A percentile compares a stretch with the other conserved stretches of the same genome.
Conservation (phyloP, 2,113 vertebrate genomes). For the Crotalus viridis region DNA sequence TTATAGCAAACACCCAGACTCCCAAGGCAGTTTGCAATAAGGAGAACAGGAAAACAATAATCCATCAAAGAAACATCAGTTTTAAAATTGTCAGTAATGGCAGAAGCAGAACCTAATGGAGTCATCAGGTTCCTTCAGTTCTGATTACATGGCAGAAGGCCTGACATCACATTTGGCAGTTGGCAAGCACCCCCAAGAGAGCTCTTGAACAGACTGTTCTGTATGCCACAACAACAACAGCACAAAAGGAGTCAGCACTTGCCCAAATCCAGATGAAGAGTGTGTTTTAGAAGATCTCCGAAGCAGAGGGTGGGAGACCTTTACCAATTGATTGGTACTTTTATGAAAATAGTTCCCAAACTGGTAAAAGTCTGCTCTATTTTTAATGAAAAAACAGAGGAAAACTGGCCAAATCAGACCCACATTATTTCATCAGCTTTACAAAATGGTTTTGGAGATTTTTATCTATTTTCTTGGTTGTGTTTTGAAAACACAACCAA, state of each 20-base stretch:
- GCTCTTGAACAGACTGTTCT: not conserved
- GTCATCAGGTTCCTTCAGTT: not conserved
- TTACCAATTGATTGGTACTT: not conserved
- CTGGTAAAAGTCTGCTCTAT: not conserved
- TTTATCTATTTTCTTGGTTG: not conserved
- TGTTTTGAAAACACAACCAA: not conserved
- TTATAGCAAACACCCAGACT: not conserved
- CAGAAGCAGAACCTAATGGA: not conserved
- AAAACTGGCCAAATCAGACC: not conserved
- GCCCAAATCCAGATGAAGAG: not conserved
- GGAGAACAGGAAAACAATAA: not conserved
- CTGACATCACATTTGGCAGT: not conserved
- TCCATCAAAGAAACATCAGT: not conserved
- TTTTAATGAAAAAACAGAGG: not conserved
- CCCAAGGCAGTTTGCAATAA: not conserved
- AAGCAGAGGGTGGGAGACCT: not conserved
- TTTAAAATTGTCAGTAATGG: not conserved
- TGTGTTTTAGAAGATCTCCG: not conserved
- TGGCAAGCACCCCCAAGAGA: not conserved
- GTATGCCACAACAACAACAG: not conserved
- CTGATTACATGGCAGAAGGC: not conserved
- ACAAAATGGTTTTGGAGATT: not conserved
- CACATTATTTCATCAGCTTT: not conserved
- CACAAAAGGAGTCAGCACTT: not conserved
- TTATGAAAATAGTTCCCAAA: not conserved